Evolutionary conservation across 2,113 vertebrate species (phyloP).

Genomic region (Dryoscopus gambensis): DNA sequence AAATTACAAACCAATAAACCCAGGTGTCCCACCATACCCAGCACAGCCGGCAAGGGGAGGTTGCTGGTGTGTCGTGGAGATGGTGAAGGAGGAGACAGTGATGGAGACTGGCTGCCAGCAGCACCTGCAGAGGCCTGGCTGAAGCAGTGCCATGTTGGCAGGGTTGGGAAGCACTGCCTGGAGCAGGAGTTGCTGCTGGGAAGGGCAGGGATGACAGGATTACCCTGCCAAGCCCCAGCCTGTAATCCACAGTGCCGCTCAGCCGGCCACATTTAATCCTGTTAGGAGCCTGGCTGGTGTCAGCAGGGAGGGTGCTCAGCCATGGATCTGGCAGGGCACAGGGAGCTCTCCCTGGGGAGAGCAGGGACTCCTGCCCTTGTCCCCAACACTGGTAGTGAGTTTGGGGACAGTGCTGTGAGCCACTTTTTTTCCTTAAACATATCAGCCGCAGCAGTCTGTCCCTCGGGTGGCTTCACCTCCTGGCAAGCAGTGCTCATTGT

Average conservation of each 20-base stretch:
- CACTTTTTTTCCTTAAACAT: not conserved
- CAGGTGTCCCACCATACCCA: fast-evolving
- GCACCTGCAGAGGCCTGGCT: fast-evolving
- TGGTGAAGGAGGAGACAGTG: not conserved
- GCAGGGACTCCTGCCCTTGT: not conserved
- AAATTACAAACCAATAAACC: not conserved
- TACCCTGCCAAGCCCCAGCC: not conserved
- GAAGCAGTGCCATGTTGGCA: fast-evolving
- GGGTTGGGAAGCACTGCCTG: not conserved
- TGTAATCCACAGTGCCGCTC: not conserved
- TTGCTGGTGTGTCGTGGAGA: not conserved
- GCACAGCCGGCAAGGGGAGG: not conserved
- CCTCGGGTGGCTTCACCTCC: not conserved
- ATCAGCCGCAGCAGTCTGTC: fast-evolving
- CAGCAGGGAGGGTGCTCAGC: not conserved
- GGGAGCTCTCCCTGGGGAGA: not conserved
- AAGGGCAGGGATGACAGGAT: conserved; percentile 53
- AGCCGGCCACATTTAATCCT: not conserved
- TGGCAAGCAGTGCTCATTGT: not conserved
- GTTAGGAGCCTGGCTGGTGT: not conserved
- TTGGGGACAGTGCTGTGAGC: not conserved
- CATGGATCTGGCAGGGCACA: fast-evolving
- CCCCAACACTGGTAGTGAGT: fast-evolving
- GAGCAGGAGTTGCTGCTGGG: not conserved
- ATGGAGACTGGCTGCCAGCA: not conserved